Percentiles rank a stretch among this genome's conserved stretches.
These are phyloP conservation scores for Acanthurus tractus DNA, from an alignment of 2,797 vertebrate genomes.

Conservation along the genomic window DNA sequence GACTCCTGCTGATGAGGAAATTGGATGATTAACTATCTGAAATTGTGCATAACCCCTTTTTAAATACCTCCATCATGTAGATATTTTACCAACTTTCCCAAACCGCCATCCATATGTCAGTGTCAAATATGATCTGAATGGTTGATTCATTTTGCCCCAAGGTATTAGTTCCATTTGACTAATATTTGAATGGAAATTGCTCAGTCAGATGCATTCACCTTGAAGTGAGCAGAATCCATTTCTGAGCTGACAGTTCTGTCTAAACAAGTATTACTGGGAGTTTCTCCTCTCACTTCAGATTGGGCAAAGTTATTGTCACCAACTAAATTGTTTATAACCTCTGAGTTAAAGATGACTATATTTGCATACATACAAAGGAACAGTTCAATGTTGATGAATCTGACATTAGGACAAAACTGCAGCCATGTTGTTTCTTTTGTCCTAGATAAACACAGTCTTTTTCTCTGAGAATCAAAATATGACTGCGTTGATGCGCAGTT, in stretches of 20 bases:
- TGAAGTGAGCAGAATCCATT: constrained; percentile 71
- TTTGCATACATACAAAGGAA: constrained; percentile 76
- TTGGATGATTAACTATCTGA: constrained; percentile 54
- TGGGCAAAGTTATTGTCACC: constrained; percentile 62
- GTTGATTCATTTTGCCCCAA: constrained; percentile 70
- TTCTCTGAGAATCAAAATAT: neutral
- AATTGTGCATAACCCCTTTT: constrained; percentile 54
- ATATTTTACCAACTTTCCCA: constrained; percentile 57
- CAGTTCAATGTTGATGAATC: constrained; percentile 66
- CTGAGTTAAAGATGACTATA: constrained; percentile 64
- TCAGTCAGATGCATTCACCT: constrained; percentile 76
- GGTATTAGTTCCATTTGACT: constrained; percentile 79
- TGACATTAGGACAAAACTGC: constrained; percentile 58
- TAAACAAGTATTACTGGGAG: constrained; percentile 64
- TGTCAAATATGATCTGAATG: constrained; percentile 69
- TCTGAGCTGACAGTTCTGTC: constrained; percentile 60
- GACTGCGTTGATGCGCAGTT: constrained; percentile 7
- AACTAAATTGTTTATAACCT: constrained; percentile 77
- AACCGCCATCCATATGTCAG: constrained; percentile 62
- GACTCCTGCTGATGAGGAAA: constrained; percentile 50
- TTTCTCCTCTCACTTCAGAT: constrained; percentile 49
- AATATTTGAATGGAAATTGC: constrained; percentile 77
- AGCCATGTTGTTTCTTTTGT: constrained; percentile 19
- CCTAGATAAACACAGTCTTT: neutral
- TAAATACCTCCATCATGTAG: constrained; percentile 31